phyloP scores from a whole-genome alignment of 2,797 vertebrate species.

The Sebastes nivosus region DNA sequence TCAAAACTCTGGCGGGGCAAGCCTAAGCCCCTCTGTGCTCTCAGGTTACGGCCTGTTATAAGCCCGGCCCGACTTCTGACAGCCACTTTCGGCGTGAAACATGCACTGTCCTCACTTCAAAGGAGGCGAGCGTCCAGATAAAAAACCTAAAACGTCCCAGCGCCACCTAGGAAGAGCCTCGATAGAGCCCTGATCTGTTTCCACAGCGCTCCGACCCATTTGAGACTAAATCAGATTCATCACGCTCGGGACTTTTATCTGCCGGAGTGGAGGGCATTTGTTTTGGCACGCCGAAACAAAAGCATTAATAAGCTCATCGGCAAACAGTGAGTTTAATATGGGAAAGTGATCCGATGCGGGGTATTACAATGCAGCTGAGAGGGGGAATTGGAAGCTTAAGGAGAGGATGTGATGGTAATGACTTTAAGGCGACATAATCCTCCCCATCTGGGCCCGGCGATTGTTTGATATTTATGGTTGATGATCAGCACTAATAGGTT shows the following conservation, averaged over 20 bases:
- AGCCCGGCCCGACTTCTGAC: slow-evolving; percentile 50
- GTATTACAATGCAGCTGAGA: slow-evolving; percentile 85
- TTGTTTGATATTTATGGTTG: slow-evolving; percentile 89
- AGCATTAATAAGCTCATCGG: slow-evolving; percentile 86
- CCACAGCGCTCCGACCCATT: slow-evolving; percentile 53
- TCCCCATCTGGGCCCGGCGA: slow-evolving; percentile 87
- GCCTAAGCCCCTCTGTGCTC: slow-evolving; percentile 69
- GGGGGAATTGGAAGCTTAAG: slow-evolving; percentile 89
- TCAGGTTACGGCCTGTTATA: slow-evolving; percentile 73
- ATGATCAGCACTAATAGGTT: slow-evolving; percentile 86
- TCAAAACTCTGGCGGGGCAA: slow-evolving; percentile 75
- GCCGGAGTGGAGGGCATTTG: slow-evolving; percentile 67
- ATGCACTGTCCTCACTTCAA: slow-evolving; percentile 82
- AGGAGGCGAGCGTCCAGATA: slow-evolving; percentile 61
- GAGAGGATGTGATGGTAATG: slow-evolving; percentile 92
- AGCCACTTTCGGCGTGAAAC: slow-evolving; percentile 63
- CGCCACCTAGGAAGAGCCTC: slow-evolving; percentile 74
- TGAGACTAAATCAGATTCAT: slow-evolving; percentile 66
- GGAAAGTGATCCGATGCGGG: slow-evolving; percentile 86
- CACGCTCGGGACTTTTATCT: slow-evolving; percentile 80
- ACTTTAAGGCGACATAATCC: slow-evolving; percentile 90
- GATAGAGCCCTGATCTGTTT: slow-evolving; percentile 54
- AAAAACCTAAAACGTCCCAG: slow-evolving; percentile 30
- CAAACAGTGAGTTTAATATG: slow-evolving; percentile 86
- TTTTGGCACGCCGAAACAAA: slow-evolving; percentile 81